A percentile compares a stretch with the other conserved stretches of the same genome.
phyloP scores from a whole-genome alignment of 2,797 vertebrate genomes.

The Tragelaphus eurycerus region DNA sequence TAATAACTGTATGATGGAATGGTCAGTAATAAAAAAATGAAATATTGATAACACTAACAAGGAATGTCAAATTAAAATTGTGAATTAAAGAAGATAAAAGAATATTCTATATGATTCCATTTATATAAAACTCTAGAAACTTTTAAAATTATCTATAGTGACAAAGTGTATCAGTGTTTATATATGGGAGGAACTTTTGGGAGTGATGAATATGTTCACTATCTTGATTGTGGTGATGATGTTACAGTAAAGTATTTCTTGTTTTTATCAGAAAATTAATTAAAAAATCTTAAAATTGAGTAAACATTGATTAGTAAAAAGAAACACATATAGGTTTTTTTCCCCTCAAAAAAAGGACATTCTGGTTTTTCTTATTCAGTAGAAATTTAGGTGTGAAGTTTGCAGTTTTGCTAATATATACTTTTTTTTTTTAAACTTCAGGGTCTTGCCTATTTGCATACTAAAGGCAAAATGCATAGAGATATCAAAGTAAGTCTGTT shows the following conservation, averaged over 20 bases:
- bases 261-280: slow-evolving; percentile 41
- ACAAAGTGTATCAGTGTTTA: neutral
- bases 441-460: slow-evolving; percentile 97
- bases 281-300: slow-evolving; percentile 4
- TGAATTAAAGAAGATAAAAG: neutral
- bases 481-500: slow-evolving; percentile 94
- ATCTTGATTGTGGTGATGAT: neutral
- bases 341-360: neutral
- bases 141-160: neutral
- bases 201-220: neutral
- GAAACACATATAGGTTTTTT: neutral
- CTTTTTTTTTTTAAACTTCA: slow-evolving; percentile 75
- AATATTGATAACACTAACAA: neutral
- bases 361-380: neutral
- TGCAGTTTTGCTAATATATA: slow-evolving; percentile 33
- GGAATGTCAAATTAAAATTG: neutral
- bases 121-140: neutral
- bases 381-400: neutral
- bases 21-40: neutral
- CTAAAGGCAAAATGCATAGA: slow-evolving; percentile 97
- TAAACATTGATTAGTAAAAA: slow-evolving; percentile 14
- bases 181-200: neutral
- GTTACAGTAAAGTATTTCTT: neutral
- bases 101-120: neutral
- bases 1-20: neutral